Evolutionary conservation across 2,797 vertebrate species (phyloP), one percentile per base, ranked within the genome.

Genomic region (Corythornis leucogaster): DNA sequence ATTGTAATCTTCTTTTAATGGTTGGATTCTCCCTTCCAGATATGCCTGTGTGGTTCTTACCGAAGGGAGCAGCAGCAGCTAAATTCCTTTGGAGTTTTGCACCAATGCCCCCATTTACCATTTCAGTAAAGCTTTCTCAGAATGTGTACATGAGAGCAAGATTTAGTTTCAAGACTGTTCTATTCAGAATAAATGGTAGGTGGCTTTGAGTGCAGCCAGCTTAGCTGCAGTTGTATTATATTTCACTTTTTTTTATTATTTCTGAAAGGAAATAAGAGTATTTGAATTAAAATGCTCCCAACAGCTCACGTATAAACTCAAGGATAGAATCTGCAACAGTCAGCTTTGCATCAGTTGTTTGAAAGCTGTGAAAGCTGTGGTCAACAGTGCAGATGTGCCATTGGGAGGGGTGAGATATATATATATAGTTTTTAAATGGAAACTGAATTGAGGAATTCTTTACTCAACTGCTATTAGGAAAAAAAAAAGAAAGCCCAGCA

Each of bases 261-360:
- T 90, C 90, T 82, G 54, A 90, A 48, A 80, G 33, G 68, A 77
- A 50, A 83, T 80, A 71, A 75, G 53, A n/a, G 26, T 77, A 14
- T 90, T 95, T 89, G 84, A 80, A 92, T 76, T 80, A 57, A 92
- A 93, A 85, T 80, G 55, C 68, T 91, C 59, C 84, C 55, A 74
- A 14, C 50, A 43, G 61, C 51, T 93, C 35, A 2, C 3, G 25
- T 46, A 17, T 57, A 63, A 90, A 80, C 33, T 74, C 48, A 54
- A 25, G 68, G 78, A 68, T 15, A 11, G 61, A 71, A 59, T 9
- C 61, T 35, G 30, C 38, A 51, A 19, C 1, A 4, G 84, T 86
- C 86, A 80, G 48, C 45, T 91, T 50, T 59, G 57, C 61, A n/a
- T n/a, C 21, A 5, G 16, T 63, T 79, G 51, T 68, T 79, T 68